Conservation (phyloP, 2,888 invertebrate species). For the Pilophorus perplexus region DNA sequence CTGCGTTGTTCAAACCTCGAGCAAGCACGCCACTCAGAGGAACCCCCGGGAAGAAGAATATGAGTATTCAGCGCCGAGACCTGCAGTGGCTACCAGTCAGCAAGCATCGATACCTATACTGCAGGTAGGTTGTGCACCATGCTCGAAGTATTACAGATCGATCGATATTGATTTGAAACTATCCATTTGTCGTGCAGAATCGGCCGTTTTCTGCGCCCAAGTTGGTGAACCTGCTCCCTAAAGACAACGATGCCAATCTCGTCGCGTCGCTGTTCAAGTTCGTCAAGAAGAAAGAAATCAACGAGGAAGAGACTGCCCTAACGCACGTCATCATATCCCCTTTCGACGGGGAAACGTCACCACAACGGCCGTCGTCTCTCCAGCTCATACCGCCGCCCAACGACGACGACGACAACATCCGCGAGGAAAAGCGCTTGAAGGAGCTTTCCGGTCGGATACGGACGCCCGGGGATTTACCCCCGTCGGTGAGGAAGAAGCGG, state of each 20-base stretch:
- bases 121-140: too few species aligned
- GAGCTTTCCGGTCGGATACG: constrained; percentile 76
- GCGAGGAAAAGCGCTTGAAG: constrained; percentile 52
- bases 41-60: neutral
- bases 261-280: constrained; percentile 33
- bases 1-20: constrained; percentile 40
- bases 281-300: constrained; percentile 30
- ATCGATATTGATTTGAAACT: too few species aligned
- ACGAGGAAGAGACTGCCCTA: constrained; percentile 27
- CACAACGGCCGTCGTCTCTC: constrained; percentile 43
- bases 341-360: constrained; percentile 35
- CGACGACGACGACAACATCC: constrained; percentile 1
- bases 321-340: constrained; percentile 40
- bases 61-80: constrained; percentile 1
- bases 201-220: constrained; percentile 43
- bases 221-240: constrained; percentile 31
- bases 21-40: constrained; percentile 53
- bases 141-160: too few species aligned
- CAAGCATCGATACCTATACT: constrained; percentile 43
- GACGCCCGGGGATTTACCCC: constrained; percentile 78
- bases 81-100: constrained; percentile 1
- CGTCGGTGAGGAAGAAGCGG: constrained; percentile 69
- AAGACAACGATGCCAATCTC: constrained; percentile 1
- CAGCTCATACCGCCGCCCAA: constrained; percentile 30
- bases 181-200: too few species aligned